These are phyloP conservation scores for Dascillus cervinus DNA, from an alignment of 2,888 invertebrate genomes.

Conservation along the genomic window DNA sequence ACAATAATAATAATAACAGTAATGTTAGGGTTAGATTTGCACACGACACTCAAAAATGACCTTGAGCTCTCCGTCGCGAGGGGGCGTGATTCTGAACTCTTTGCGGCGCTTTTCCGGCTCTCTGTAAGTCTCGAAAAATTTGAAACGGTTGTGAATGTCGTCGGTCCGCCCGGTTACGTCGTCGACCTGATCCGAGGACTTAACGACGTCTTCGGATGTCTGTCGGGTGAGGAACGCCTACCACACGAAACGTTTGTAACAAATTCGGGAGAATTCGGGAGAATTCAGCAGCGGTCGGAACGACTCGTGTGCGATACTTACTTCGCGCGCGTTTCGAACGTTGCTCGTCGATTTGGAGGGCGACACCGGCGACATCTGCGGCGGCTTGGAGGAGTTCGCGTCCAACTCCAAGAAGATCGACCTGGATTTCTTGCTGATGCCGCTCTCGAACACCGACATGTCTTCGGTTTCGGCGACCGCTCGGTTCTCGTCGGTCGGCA, in stretches of 20 bases:
- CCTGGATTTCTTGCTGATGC: conserved; percentile 79
- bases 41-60: conserved; percentile 31
- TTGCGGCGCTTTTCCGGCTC: conserved; percentile 61
- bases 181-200: conserved; percentile 63
- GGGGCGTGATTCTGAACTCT: conserved; percentile 82
- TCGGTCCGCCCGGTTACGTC: conserved; percentile 74
- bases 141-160: conserved; percentile 78
- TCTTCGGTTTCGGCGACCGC: conserved; percentile 68
- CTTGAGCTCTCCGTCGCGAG: conserved; percentile 69
- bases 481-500: conserved; percentile 50
- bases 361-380: conserved; percentile 52
- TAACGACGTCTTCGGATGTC: conserved; percentile 62
- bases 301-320: too few relatives aligned
- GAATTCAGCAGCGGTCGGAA: too few relatives aligned
- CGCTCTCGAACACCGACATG: conserved; percentile 71
- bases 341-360: conserved; percentile 50
- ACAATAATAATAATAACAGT: background rate
- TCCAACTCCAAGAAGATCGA: conserved; percentile 81
- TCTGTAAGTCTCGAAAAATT: conserved; percentile 84
- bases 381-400: conserved; percentile 60
- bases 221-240: conserved; percentile 44
- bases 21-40: background rate
- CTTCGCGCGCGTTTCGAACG: conserved; percentile 51
- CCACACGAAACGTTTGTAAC: conserved; percentile 2
- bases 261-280: too few relatives aligned